Evolutionary conservation across 2,888 invertebrate genomes (phyloP).

Genomic region (Chelonus formosanus): DNA sequence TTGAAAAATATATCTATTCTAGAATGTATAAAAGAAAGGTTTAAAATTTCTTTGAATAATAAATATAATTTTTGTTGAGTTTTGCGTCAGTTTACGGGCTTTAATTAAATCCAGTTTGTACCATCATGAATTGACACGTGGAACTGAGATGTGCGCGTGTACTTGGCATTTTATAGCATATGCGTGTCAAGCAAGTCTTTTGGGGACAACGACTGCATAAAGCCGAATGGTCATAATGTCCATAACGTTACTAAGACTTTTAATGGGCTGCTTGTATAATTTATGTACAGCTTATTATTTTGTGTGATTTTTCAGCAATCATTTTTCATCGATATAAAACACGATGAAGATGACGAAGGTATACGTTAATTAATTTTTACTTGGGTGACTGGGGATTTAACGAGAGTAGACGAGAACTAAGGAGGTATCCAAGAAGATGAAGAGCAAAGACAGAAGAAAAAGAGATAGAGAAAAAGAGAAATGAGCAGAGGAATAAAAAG

Average conservation of each 20-base stretch:
- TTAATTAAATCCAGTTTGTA: too few species aligned
- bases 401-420: slow-evolving; percentile 11
- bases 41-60: too few species aligned
- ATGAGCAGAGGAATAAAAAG: slow-evolving; percentile 12
- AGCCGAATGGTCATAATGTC: background rate
- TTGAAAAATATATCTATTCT: too few species aligned
- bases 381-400: slow-evolving; percentile 22
- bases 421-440: slow-evolving; percentile 13
- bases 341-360: slow-evolving; percentile 30
- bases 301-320: background rate
- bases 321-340: slow-evolving; percentile 14
- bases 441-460: slow-evolving; percentile 5
- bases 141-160: too few species aligned
- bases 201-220: background rate
- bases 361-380: slow-evolving; percentile 33
- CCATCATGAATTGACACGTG: too few species aligned
- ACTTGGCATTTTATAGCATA: too few species aligned
- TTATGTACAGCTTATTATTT: slow-evolving; percentile 3
- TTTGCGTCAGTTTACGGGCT: too few species aligned
- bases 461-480: background rate
- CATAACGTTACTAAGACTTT: background rate
- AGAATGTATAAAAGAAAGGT: too few species aligned
- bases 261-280: background rate
- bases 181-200: too few species aligned
- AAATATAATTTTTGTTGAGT: too few species aligned